Evolutionary conservation across 2,113 vertebrate species (phyloP).

Genomic region (Nanger granti): DNA sequence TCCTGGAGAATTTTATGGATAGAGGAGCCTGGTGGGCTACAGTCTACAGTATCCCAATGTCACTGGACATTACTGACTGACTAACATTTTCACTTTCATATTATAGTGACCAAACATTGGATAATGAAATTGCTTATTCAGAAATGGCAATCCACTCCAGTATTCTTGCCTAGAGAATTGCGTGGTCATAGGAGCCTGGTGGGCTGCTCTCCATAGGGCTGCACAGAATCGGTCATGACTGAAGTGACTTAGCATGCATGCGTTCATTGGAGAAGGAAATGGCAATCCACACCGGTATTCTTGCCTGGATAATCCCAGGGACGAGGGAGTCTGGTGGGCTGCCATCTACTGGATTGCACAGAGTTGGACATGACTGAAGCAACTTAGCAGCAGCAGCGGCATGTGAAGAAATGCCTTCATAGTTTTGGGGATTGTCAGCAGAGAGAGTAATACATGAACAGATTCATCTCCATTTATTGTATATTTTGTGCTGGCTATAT

Average conservation of each 20-base stretch:
- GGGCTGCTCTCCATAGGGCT: not conserved
- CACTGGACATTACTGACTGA: not conserved
- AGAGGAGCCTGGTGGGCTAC: not conserved
- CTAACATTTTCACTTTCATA: not conserved
- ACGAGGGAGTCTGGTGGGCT: not conserved
- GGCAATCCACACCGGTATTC: not conserved
- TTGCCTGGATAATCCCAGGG: not conserved
- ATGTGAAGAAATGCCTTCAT: not conserved
- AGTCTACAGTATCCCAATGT: not conserved
- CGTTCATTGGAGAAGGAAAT: too few relatives aligned
- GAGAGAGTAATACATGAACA: not conserved
- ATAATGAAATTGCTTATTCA: not conserved
- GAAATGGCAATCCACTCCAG: not conserved
- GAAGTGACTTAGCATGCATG: too few relatives aligned
- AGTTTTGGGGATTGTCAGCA: not conserved
- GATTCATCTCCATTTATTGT: not conserved
- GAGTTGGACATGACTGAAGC: not conserved
- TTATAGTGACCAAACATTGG: not conserved
- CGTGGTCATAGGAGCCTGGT: not conserved
- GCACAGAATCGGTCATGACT: rapidly evolving
- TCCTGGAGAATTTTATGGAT: not conserved
- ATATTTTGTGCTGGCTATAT: not conserved
- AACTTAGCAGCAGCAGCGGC: not conserved
- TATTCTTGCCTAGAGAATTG: not conserved
- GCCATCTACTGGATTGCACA: rapidly evolving